Evolutionary conservation across 2,888 invertebrate genomes (phyloP), one percentile per base, ranked within the genome.

Genomic region (Ceraclea dissimilis): DNA sequence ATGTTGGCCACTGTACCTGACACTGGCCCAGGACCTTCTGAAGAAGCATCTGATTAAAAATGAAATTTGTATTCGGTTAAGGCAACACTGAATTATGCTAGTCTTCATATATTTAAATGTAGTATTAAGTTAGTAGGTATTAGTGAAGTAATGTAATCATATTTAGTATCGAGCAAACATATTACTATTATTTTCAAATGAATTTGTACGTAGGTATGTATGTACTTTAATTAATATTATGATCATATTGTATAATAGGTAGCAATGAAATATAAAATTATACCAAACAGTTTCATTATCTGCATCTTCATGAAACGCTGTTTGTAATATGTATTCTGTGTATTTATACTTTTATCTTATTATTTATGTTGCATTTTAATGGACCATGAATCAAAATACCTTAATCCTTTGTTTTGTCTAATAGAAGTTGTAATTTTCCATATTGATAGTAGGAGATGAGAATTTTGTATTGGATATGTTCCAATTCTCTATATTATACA

Each of bases 31-130:
- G n/a, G 26, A 26, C 26, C 26, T 26, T 26, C 26, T 26, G 13
- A 39, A 39, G n/a, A 39, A 39, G 16, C 39, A 39, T n/a, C 39
- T n/a, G 39, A 16, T n/a, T 39, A 16, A 39, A 8, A 39, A 39
- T 16, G 39, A 50, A 39, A 58, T 49, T 21, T 58, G 57, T 58
- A 61, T 59, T 66, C 68, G 68, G 67, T 69, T 66, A 69, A 67
- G 68, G 65, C 68, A 67, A 63, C 58, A 71, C 70, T 71, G 72
- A 74, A 68, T 69, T 76, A 75, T 77, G 75, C 77, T 77, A 77
- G 77, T 77, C 77, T 76, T 71, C 56, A 53, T 59, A 56, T 49
- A 49, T 54, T 54, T 56, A 52, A 53, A 59, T 26, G 19, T 59
- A 55, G 54, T 31, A 51, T 18, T 58, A 58, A 58, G 58, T 48